Evolutionary conservation across 1,140 invertebrate genomes (phyloP).

Genomic region (Drosophila repletoides): DNA sequence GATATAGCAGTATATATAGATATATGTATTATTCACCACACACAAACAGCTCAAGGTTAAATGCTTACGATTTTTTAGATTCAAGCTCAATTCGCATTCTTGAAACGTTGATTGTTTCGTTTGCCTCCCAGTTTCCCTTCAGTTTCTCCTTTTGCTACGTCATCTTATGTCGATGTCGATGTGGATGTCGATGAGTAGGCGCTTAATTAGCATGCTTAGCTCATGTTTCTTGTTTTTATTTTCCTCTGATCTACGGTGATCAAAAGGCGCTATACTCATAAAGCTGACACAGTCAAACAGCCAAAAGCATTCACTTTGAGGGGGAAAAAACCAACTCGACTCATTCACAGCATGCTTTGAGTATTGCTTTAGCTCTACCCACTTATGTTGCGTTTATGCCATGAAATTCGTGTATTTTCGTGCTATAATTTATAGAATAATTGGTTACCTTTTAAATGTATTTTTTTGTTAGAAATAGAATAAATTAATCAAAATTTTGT

Average conservation of each 20-base stretch:
- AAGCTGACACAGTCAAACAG: constrained; percentile 13
- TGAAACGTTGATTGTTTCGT: constrained; percentile 1
- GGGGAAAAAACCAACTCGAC: constrained; percentile 1
- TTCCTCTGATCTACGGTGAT: constrained; percentile 6
- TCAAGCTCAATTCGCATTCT: constrained; percentile 73
- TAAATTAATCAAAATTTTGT: too few relatives aligned
- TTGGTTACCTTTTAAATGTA: too few relatives aligned
- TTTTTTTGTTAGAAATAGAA: too few relatives aligned
- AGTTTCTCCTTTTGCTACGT: neutral
- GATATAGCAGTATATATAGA: too few relatives aligned
- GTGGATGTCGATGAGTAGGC: constrained; percentile 32
- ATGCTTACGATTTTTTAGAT: constrained; percentile 50
- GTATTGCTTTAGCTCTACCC: neutral
- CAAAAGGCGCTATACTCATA: constrained; percentile 8
- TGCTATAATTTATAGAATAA: neutral
- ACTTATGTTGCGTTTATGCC: neutral
- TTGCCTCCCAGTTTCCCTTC: neutral
- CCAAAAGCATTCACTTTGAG: constrained; percentile 5
- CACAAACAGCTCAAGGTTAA: constrained; percentile 46
- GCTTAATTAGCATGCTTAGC: constrained; percentile 45
- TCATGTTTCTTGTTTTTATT: constrained; percentile 28
- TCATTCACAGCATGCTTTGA: constrained; percentile 13
- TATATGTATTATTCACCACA: constrained; percentile 6
- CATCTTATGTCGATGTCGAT: neutral
- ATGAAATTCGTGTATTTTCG: neutral